phyloP scores from a whole-genome alignment of 2,113 vertebrate species.

The Gadus macrocephalus region DNA sequence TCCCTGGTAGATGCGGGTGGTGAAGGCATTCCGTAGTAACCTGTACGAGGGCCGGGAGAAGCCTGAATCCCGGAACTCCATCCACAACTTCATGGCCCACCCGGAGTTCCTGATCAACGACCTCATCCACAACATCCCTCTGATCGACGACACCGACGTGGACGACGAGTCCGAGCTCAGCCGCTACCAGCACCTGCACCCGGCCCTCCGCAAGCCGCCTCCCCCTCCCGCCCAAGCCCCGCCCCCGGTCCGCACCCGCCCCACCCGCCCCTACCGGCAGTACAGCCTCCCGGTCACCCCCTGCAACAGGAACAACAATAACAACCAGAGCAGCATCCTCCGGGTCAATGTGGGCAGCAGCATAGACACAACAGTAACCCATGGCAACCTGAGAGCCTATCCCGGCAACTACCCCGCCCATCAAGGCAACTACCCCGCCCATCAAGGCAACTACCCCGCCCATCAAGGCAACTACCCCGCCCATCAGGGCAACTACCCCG shows the following conservation, averaged over 20 bases:
- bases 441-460: too few species aligned
- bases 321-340: constrained; percentile 77
- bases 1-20: constrained; percentile 84
- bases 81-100: constrained; percentile 92
- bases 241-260: constrained; percentile 58
- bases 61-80: constrained; percentile 87
- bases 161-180: constrained; percentile 83
- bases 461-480: too few species aligned
- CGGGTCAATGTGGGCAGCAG: constrained; percentile 80
- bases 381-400: constrained; percentile 57
- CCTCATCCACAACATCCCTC: constrained; percentile 90
- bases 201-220: constrained; percentile 75
- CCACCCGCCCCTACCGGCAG: constrained; percentile 76
- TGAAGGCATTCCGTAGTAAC: constrained; percentile 94
- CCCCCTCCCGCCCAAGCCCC: constrained; percentile 74
- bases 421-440: constrained; percentile 42
- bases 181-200: constrained; percentile 77
- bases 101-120: constrained; percentile 92
- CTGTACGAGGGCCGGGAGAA: constrained; percentile 87
- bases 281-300: constrained; percentile 81
- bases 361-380: constrained; percentile 57
- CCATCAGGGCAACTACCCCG: constrained; percentile 41
- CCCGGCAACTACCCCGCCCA: constrained; percentile 41
- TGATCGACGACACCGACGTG: constrained; percentile 90
- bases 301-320: constrained; percentile 88